Evolutionary conservation across 2,113 vertebrate genomes (phyloP).

Genomic region (Grammomys dolichurus): DNA sequence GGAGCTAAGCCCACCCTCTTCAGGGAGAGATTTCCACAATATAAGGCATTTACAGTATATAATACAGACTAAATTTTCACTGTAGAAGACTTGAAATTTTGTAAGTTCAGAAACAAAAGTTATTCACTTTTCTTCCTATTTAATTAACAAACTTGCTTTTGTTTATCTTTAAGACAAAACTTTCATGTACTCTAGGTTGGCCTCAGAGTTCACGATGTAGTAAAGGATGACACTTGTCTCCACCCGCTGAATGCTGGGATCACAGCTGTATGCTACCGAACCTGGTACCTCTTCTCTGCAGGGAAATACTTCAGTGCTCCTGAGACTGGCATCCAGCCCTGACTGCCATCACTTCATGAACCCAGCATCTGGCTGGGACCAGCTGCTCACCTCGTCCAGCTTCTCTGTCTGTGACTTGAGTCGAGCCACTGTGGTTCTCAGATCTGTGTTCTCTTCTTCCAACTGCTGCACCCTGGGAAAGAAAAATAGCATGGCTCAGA

Average conservation of each 20-base stretch:
- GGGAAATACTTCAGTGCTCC: neutral
- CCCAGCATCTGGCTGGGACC: fast-evolving
- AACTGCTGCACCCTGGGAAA: conserved; percentile 91
- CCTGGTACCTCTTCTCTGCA: neutral
- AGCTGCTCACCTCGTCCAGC: conserved; percentile 92
- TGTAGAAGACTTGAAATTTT: neutral
- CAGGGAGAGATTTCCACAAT: neutral
- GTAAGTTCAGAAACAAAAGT: neutral
- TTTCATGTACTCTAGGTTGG: neutral
- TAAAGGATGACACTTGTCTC: neutral
- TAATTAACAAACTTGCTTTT: neutral
- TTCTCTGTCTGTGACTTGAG: conserved; percentile 95
- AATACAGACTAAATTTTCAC: neutral
- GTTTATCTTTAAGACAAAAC: neutral
- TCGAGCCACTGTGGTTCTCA: conserved; percentile 89
- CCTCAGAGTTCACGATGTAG: neutral
- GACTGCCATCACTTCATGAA: neutral
- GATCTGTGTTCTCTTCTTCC: conserved; percentile 95
- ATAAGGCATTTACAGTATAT: neutral
- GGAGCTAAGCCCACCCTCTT: neutral
- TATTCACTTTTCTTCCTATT: neutral
- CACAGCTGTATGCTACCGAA: too few species aligned
- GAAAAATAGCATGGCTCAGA: neutral
- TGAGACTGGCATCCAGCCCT: neutral
- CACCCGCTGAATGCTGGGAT: neutral